Conservation (phyloP, 2,797 vertebrate genomes). For the Poeciliopsis presidionis region DNA sequence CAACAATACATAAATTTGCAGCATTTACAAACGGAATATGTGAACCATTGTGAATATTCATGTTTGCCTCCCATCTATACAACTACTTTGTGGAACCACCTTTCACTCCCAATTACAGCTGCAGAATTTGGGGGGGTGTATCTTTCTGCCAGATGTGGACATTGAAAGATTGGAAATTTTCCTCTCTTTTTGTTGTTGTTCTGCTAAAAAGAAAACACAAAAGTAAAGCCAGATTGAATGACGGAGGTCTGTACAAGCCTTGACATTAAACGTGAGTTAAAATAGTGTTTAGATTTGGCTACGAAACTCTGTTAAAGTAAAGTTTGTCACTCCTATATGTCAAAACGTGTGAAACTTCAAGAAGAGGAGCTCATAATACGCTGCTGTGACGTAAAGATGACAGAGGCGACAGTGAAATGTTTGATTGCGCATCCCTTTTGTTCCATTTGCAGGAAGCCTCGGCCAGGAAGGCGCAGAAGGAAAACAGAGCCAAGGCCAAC, state of each 20-base stretch:
- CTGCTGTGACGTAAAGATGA: background rate
- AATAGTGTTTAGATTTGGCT: background rate
- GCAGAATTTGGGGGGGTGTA: background rate
- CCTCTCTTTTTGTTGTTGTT: background rate
- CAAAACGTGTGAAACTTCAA: background rate
- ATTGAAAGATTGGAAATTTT: background rate
- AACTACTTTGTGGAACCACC: too few relatives aligned
- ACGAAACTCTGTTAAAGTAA: background rate
- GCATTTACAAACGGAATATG: background rate
- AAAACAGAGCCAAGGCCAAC: background rate
- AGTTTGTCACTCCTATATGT: background rate
- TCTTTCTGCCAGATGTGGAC: background rate
- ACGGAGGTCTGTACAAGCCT: background rate
- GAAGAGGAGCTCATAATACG: background rate
- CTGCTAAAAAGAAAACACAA: background rate
- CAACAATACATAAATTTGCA: background rate
- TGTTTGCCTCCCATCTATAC: background rate
- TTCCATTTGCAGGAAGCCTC: slow-evolving; percentile 6
- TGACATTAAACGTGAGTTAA: background rate
- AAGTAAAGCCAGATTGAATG: background rate
- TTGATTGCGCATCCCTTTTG: background rate
- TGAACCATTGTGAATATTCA: background rate
- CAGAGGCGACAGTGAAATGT: background rate
- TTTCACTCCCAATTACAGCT: background rate
- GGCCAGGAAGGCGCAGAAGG: background rate